These are phyloP conservation scores for Sciurus carolinensis DNA, from an alignment of 2,797 vertebrate genomes.

Conservation along the genomic window DNA sequence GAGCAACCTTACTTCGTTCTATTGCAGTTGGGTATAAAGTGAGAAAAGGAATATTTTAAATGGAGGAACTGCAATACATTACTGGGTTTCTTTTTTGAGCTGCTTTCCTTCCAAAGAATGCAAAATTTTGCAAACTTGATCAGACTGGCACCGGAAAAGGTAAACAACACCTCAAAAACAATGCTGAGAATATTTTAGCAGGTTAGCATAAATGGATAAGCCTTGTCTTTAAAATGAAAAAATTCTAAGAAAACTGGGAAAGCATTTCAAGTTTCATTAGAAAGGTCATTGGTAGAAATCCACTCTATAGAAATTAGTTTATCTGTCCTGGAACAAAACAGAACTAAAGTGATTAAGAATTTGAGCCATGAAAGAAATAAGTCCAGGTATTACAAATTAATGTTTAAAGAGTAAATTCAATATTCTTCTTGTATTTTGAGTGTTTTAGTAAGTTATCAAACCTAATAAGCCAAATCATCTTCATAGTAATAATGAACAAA, in stretches of 20 bases:
- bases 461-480: neutral
- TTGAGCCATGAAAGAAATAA: neutral
- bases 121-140: slow-evolving; percentile 55
- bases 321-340: neutral
- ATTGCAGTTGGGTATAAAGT: neutral
- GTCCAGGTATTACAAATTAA: neutral
- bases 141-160: slow-evolving; percentile 5
- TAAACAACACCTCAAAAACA: slow-evolving; percentile 39
- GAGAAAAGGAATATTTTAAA: slow-evolving; percentile 1
- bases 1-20: slow-evolving; percentile 15
- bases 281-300: slow-evolving; percentile 8
- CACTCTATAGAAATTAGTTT: neutral
- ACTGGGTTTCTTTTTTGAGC: neutral
- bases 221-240: slow-evolving; percentile 46
- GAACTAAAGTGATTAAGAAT: neutral
- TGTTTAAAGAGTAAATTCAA: neutral
- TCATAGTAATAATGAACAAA: neutral
- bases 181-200: slow-evolving; percentile 61
- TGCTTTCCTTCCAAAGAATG: slow-evolving; percentile 4
- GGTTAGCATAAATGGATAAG: slow-evolving; percentile 49
- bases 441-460: slow-evolving; percentile 14
- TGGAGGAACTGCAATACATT: slow-evolving; percentile 28
- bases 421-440: neutral
- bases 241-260: slow-evolving; percentile 34
- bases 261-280: slow-evolving; percentile 32